Evolutionary conservation across 2,797 vertebrate species (phyloP).

Genomic region (Botia kubotai): DNA sequence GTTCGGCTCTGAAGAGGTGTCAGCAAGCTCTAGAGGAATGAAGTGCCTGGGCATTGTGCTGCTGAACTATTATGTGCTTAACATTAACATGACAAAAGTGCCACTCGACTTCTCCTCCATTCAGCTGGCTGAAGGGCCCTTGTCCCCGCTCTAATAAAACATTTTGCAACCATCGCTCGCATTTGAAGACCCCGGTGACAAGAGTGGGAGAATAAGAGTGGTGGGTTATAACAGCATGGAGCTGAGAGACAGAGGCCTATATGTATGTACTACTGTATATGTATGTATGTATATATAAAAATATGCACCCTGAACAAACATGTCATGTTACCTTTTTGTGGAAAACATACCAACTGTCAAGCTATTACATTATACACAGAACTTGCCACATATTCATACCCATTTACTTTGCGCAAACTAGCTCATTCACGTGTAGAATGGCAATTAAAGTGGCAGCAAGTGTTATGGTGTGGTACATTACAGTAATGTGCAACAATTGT

Average conservation of each 20-base stretch:
- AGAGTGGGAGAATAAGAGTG: conserved; percentile 78
- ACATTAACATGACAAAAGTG: conserved; percentile 99
- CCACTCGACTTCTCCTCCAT: conserved; percentile 99
- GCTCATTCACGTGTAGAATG: neutral
- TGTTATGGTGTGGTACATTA: neutral
- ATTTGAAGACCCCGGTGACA: conserved; percentile 90
- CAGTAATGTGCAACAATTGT: neutral
- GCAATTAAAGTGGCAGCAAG: neutral
- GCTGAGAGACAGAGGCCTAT: conserved; percentile 15
- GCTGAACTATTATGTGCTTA: conserved; percentile 98
- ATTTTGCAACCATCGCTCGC: conserved; percentile 94
- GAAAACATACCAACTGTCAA: neutral
- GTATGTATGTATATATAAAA: conserved; percentile 7
- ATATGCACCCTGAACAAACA: conserved; percentile 10
- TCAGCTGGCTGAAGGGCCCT: conserved; percentile 94
- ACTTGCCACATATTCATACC: conserved; percentile 1
- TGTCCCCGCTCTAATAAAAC: conserved; percentile 94
- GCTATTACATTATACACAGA: neutral
- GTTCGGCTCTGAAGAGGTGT: conserved; percentile 97
- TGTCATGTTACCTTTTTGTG: neutral
- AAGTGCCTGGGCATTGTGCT: conserved; percentile 97
- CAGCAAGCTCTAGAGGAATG: conserved; percentile 85
- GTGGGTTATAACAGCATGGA: conserved; percentile 47
- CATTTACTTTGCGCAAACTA: neutral
- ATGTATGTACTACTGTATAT: neutral